Evolutionary conservation across 2,797 vertebrate species (phyloP).

Genomic region (Gobionotothen gibberifrons): DNA sequence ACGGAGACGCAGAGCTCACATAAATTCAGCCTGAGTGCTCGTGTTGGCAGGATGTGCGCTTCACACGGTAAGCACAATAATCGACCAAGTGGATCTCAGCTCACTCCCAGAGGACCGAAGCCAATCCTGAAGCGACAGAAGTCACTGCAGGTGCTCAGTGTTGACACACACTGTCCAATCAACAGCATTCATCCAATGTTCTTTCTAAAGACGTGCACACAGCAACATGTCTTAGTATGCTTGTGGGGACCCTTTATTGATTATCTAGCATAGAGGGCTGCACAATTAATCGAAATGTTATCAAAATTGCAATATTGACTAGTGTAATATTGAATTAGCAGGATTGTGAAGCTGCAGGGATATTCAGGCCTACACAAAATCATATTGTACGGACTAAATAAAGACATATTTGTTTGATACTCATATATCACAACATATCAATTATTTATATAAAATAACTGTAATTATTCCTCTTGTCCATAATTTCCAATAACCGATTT

Average conservation of each 20-base stretch:
- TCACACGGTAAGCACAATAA: constrained; percentile 43
- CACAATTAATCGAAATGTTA: no score
- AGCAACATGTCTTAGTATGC: background rate
- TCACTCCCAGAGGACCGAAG: constrained; percentile 43
- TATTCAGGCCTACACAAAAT: no score
- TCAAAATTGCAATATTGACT: no score
- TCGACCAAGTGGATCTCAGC: constrained; percentile 51
- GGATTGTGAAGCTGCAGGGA: no score
- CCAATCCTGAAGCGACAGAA: constrained; percentile 57
- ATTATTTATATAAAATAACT: no score
- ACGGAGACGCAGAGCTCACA: constrained; percentile 23
- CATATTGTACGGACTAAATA: no score
- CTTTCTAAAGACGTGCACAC: constrained; percentile 9
- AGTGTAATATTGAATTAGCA: no score
- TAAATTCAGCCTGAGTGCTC: constrained; percentile 37
- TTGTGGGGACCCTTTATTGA: constrained; percentile 22
- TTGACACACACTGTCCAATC: constrained; percentile 55
- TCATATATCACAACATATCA: no score
- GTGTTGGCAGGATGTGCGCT: constrained; percentile 25
- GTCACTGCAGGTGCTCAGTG: constrained; percentile 56
- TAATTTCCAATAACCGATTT: no score
- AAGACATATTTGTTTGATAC: no score
- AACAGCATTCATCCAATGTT: constrained; percentile 16
- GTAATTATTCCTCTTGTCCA: no score
- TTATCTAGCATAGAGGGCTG: background rate